Percentiles rank a stretch among this genome's conserved stretches.
Evolutionary conservation across 2,113 vertebrate genomes (phyloP).

Genomic region (Salvelinus namaycush): DNA sequence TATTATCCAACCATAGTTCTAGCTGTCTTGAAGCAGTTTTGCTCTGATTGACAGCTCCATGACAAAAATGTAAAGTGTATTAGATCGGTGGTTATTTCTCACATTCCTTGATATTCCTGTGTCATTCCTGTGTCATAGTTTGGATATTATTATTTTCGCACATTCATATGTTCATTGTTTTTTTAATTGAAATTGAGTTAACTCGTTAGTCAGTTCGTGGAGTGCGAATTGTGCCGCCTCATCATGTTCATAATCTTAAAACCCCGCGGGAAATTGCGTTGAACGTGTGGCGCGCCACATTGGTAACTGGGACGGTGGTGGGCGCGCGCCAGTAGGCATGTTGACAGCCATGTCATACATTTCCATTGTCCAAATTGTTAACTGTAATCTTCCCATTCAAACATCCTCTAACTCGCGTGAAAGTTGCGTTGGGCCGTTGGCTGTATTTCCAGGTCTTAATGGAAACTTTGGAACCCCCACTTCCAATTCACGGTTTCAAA

Average conservation of each 20-base stretch:
- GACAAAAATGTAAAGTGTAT: not conserved
- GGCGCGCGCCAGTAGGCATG: not conserved
- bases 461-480: constrained; percentile 24
- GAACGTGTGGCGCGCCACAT: not conserved
- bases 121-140: not conserved
- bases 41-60: no score
- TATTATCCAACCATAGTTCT: not conserved
- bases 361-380: not conserved
- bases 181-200: not conserved
- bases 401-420: not conserved
- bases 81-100: not conserved
- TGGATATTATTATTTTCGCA: not conserved
- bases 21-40: no score
- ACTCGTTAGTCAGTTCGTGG: not conserved
- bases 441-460: constrained; percentile 8
- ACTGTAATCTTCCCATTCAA: not conserved
- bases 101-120: not conserved
- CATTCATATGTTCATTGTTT: not conserved
- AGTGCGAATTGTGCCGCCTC: not conserved
- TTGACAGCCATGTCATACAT: not conserved
- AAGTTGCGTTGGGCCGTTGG: not conserved
- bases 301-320: not conserved
- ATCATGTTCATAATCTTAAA: not conserved
- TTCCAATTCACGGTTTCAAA: constrained; percentile 67
- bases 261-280: not conserved